These are phyloP conservation scores for Arenaria interpres DNA, from an alignment of 2,113 vertebrate genomes.

Conservation along the genomic window DNA sequence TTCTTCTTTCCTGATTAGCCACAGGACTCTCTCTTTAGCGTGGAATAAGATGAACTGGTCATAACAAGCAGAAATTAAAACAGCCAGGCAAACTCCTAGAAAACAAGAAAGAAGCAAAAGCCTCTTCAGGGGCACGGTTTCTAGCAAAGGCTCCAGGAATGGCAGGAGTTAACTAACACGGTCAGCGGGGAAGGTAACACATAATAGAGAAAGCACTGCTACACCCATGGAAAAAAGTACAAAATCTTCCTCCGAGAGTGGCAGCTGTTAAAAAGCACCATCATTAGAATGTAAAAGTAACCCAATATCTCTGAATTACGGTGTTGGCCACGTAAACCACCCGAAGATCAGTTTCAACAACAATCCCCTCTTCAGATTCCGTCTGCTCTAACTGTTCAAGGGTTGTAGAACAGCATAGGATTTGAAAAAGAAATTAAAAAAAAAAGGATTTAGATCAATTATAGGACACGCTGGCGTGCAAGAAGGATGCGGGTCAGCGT, in stretches of 20 bases:
- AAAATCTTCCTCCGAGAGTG: not conserved
- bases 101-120: not conserved
- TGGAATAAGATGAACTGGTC: not conserved
- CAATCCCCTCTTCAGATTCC: not conserved
- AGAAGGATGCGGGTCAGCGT: not conserved
- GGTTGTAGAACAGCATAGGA: not conserved
- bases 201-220: fast-evolving
- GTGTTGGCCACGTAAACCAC: not conserved
- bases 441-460: not conserved
- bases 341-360: not conserved
- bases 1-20: not conserved
- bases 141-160: not conserved
- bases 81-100: not conserved
- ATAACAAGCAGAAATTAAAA: not conserved
- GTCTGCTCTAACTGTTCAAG: not conserved
- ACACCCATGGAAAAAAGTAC: not conserved
- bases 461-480: not conserved
- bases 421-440: not conserved
- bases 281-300: not conserved
- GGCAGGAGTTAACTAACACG: not conserved
- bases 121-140: not conserved
- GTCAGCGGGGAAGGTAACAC: not conserved
- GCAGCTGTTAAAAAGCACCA: not conserved
- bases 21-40: not conserved
- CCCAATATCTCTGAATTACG: not conserved